Base-by-base conservation (phyloP, 2,888 invertebrate species). In the Epinotia demarniana region DNA sequence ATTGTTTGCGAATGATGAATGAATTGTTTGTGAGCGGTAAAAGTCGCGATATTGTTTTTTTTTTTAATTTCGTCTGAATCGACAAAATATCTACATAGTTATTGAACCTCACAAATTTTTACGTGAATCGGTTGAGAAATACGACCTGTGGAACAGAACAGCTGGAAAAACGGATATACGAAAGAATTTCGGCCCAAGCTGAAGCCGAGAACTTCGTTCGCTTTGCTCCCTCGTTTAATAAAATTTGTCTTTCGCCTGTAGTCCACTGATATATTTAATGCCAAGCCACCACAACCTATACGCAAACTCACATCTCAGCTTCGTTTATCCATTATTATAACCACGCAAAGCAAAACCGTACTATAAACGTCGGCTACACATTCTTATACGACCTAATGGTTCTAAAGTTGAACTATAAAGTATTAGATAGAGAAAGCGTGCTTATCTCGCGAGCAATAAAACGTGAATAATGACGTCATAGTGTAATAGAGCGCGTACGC, bases 401-500 rank as follows among this genome's bases (percentile, higher is more conserved):
- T 11, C 13, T 69, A 13, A 3, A 46, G 33, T 23, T 23, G 43
- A 23, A 27, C 58, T 60, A 69, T 69, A 69, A 69, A 69, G 69
- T 69, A 69, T 69, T 69, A 69, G 69, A 60, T 69, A 69, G 69
- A 69, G 69, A 69, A 43, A 60, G 58, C 69, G 58, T 60, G 69
- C 69, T 69, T 69, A 69, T 69, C 69, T 69, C 58, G 69, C 27
- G 46, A 1, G 69, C 69, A 69, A 69, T 69, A 69, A 69, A 69
- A 69, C 69, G 69, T 69, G 46, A 69, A 23, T 69, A 69, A 69
- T 69, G 23, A 60, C 69, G 69, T 69, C 69, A 69, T 27, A 69
- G 69, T n/a, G 69, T 60, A 60, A n/a, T 64, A 64, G 66, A 55
- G 64, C 53, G 66, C 33, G 66, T 66, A 66, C 58, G 69, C 69